Evolutionary conservation across 1,140 invertebrate genomes (phyloP).

Genomic region (Danaus plexippus): DNA sequence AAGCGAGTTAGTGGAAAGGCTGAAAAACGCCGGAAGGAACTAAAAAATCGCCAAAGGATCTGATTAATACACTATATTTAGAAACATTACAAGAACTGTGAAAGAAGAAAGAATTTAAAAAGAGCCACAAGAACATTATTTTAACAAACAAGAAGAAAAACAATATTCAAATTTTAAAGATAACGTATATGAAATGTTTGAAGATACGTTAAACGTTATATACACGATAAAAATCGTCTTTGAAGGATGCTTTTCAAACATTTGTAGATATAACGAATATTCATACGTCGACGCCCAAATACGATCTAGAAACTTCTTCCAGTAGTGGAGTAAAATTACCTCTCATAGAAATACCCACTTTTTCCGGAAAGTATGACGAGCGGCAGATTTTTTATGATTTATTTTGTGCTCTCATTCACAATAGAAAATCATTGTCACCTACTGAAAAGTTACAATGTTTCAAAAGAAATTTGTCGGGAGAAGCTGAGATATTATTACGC

Average conservation of each 20-base stretch:
- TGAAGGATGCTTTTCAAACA: slow-evolving; percentile 9
- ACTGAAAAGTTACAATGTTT: slow-evolving; percentile 30
- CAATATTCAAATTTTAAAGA: slow-evolving; percentile 11
- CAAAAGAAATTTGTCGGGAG: slow-evolving; percentile 22
- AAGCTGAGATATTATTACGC: slow-evolving; percentile 14
- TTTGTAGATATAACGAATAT: not conserved
- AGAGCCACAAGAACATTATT: slow-evolving; percentile 12
- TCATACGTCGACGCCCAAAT: no score
- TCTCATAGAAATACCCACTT: slow-evolving; percentile 22
- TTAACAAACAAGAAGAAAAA: slow-evolving; percentile 4
- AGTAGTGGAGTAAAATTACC: slow-evolving; percentile 19
- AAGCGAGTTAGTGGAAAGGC: not conserved
- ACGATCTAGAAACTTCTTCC: no score
- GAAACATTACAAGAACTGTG: slow-evolving; percentile 19
- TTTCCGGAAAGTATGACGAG: slow-evolving; percentile 29
- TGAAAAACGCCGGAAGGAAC: slow-evolving; percentile 16
- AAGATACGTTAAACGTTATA: slow-evolving; percentile 26
- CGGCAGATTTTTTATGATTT: slow-evolving; percentile 32
- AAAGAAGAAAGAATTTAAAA: slow-evolving; percentile 18
- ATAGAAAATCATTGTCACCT: slow-evolving; percentile 14
- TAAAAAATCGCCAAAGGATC: slow-evolving; percentile 18
- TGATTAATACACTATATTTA: slow-evolving; percentile 16
- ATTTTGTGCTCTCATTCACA: slow-evolving; percentile 28
- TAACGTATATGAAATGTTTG: slow-evolving; percentile 12
- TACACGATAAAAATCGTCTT: slow-evolving; percentile 15